Conservation (phyloP, 2,888 invertebrate species). For the Lucinisca nassula region DNA sequence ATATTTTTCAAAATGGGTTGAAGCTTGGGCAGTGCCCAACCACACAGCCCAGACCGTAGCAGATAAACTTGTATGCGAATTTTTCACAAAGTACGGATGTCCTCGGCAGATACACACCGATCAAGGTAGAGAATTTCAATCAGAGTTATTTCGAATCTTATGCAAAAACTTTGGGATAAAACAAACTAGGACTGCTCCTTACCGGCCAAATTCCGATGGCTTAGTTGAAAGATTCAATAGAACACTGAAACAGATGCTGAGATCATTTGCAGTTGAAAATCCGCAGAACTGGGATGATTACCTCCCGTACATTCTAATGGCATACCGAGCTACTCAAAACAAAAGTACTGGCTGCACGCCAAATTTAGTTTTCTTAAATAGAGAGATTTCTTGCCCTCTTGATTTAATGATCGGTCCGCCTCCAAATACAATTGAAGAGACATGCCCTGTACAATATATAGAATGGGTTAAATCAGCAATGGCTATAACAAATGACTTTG, state of each 20-base stretch:
- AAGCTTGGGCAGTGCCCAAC: background rate
- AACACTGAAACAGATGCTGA: background rate
- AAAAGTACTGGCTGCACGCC: constrained; percentile 49
- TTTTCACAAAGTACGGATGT: background rate
- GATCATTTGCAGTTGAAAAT: constrained; percentile 7
- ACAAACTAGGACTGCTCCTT: background rate
- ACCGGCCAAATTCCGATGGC: background rate
- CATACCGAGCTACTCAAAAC: constrained; percentile 49
- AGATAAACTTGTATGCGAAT: background rate
- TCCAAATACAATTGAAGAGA: background rate
- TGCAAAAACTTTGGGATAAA: background rate
- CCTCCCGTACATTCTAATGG: constrained; percentile 42
- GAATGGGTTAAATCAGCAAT: background rate
- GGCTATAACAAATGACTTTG: background rate
- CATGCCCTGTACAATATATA: background rate
- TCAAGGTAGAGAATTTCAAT: background rate
- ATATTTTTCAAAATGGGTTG: constrained; percentile 10
- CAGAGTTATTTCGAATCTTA: background rate
- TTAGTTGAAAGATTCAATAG: background rate
- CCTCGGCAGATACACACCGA: background rate
- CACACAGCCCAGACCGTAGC: background rate
- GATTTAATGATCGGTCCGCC: constrained; percentile 40
- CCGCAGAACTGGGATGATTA: constrained; percentile 57
- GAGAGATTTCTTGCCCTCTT: constrained; percentile 26
- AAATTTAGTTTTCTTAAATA: constrained; percentile 49